These are phyloP conservation scores for Xestoiulus laeticollis DNA, from an alignment of 2,888 invertebrate species.

Conservation along the genomic window DNA sequence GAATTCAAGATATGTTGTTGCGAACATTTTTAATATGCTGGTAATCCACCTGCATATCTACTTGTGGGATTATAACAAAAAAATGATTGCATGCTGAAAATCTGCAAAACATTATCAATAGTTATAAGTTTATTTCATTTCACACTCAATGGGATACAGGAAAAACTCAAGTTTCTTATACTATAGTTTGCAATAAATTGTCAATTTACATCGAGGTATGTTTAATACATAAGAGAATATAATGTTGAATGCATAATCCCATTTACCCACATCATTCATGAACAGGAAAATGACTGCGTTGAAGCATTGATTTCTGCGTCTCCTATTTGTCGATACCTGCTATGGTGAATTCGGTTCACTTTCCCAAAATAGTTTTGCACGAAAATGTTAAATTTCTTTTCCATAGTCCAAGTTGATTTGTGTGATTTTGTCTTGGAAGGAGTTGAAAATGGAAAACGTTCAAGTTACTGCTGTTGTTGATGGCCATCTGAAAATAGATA, in stretches of 20 bases:
- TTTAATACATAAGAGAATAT: conserved; percentile 40
- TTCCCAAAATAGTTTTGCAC: background rate
- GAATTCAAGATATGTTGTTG: too few relatives aligned
- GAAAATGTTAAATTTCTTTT: background rate
- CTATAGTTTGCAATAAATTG: conserved; percentile 38
- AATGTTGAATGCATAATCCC: conserved; percentile 18
- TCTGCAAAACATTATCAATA: conserved; percentile 5
- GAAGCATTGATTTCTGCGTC: background rate
- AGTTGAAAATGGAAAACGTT: background rate
- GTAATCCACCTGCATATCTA: too few relatives aligned
- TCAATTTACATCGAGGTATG: conserved; percentile 32
- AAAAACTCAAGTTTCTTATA: conserved; percentile 32
- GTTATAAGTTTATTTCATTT: conserved; percentile 34
- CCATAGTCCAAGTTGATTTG: background rate
- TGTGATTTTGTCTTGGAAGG: conserved; percentile 19
- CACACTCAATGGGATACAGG: conserved; percentile 30
- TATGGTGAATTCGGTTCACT: background rate
- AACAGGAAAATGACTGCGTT: background rate
- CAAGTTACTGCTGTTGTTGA: background rate
- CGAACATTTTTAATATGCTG: too few relatives aligned
- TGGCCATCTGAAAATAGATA: conserved; percentile 11
- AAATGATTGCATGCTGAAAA: background rate
- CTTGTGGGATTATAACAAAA: background rate
- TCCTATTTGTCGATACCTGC: background rate
- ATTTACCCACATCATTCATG: background rate